Base-by-base conservation (phyloP, 2,797 vertebrate genomes). In the Poecile montanus region DNA sequence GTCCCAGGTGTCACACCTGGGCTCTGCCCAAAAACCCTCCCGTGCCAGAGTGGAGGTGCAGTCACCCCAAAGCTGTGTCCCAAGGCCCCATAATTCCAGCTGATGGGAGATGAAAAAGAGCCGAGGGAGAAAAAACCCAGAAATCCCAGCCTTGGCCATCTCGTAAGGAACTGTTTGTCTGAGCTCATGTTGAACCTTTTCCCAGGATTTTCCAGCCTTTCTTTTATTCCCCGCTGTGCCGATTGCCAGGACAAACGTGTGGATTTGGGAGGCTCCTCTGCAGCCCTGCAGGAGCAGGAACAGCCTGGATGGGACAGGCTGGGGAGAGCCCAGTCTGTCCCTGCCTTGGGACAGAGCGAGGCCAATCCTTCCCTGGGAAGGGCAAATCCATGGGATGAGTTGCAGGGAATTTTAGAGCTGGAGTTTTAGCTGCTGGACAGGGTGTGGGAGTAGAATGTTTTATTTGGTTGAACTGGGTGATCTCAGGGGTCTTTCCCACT, bases 191-290 rank as follows among this genome's bases (percentile, higher is more conserved):
- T 91, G 92, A 94, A 83, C 20, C 61, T 92, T 92, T 95, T 83
- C 95, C 93, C 85, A 88, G 82, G 85, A 89, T 96, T 97, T 96
- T 96, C 92, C 92, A 93, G 75, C 54, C 40, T 82, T 82, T n/a
- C 25, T 38, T 42, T 89, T n/a, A 29, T 38, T 47, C n/a, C 54
- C 38, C 4, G 0, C 60, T 15, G 34, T 80, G 71, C 1, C 0
- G n/a, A 6, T 19, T 88, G 93, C 90, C 94, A 95, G 93, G 61
- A 84, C 65, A 67, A 51, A 50, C 3, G 23, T 29, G 79, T 30
- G 80, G 78, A 3, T 68, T 68, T 63, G 91, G 76, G 86, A 88
- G 85, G 76, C 73, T 94, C 91, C 91, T 74, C 36, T 16, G 9
- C 87, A 62, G 56, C 51, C 8, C 5, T 4, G 61, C 5, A 4